Percentiles rank a stretch among this genome's conserved stretches.
phyloP scores from a whole-genome alignment of 2,797 vertebrate species.

The Pogoniulus pusillus region DNA sequence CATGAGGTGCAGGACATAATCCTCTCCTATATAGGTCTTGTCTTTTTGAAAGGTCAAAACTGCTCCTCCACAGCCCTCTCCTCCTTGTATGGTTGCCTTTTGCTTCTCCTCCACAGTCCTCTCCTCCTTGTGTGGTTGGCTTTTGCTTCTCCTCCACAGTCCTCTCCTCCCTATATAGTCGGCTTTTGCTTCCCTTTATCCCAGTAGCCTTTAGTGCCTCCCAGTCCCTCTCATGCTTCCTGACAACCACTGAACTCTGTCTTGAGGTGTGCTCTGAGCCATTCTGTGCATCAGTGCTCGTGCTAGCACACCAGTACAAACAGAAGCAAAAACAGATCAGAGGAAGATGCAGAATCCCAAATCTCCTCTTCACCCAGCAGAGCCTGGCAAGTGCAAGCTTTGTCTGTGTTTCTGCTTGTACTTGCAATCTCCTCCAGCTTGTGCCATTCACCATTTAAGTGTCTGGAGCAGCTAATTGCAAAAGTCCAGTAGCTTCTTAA shows the following conservation, averaged over 20 bases:
- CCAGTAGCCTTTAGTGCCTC: not conserved
- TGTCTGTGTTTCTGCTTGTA: not conserved
- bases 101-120: not conserved
- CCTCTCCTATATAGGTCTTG: not conserved
- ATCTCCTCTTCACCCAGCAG: not conserved
- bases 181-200: not conserved
- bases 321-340: not conserved
- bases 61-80: not conserved
- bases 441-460: not conserved
- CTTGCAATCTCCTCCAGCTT: not conserved
- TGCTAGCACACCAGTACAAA: not conserved
- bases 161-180: not conserved
- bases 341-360: not conserved
- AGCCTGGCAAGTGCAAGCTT: not conserved
- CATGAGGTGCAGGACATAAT: not conserved
- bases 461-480: not conserved
- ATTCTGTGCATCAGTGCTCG: fast-evolving
- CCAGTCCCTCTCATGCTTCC: not conserved
- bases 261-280: not conserved
- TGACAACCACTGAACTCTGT: not conserved
- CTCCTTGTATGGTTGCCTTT: not conserved
- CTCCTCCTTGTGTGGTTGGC: not conserved
- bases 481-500: not conserved
- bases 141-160: not conserved
- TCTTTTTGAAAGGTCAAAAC: not conserved